phyloP scores from a whole-genome alignment of 2,113 vertebrate genomes.

The Aspidoscelis tigris region DNA sequence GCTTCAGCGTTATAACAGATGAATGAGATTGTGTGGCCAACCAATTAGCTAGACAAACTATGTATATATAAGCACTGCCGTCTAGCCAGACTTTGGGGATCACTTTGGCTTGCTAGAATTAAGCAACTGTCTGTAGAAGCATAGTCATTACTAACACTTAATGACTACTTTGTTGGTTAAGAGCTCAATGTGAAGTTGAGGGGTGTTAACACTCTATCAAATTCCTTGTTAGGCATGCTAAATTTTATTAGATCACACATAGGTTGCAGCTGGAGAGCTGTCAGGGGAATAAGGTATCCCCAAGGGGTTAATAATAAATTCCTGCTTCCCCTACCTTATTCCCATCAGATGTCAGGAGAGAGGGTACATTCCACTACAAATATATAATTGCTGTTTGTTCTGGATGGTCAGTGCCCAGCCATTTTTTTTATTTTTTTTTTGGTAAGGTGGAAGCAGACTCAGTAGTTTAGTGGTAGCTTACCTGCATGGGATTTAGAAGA shows the following conservation, averaged over 20 bases:
- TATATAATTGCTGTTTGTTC: conserved; percentile 76
- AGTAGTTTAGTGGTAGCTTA: neutral
- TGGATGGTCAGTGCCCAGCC: conserved; percentile 71
- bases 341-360: conserved; percentile 68
- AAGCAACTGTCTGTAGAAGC: conserved; percentile 72
- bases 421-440: conserved; percentile 27
- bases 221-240: conserved; percentile 77
- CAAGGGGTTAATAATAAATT: conserved; percentile 65
- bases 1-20: neutral
- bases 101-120: conserved; percentile 65
- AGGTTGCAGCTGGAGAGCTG: conserved; percentile 75
- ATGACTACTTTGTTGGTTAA: conserved; percentile 82
- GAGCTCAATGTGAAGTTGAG: conserved; percentile 78
- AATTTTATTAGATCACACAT: conserved; percentile 76
- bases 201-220: conserved; percentile 85
- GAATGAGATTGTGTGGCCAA: neutral
- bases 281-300: conserved; percentile 64
- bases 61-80: conserved; percentile 19
- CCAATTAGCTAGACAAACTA: neutral
- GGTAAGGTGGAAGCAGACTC: conserved; percentile 15
- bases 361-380: conserved; percentile 74
- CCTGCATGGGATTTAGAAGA: no score
- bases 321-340: conserved; percentile 24
- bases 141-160: conserved; percentile 76
- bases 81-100: conserved; percentile 54